Percentiles rank a stretch among this genome's conserved stretches.
Conservation (phyloP, 1,140 invertebrate species). For the Dendrolimus punctatus region DNA sequence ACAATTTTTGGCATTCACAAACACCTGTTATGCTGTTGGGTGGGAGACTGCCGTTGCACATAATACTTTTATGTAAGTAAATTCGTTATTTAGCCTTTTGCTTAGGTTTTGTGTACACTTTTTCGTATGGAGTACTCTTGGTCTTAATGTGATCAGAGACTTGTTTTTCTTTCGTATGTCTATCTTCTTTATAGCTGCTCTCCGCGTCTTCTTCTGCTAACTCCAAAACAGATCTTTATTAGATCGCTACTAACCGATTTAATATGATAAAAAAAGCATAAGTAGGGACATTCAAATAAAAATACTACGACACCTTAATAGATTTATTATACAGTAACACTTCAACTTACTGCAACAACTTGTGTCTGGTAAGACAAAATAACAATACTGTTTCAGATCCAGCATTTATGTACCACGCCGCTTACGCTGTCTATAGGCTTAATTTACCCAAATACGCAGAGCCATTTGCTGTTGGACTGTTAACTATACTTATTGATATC, state of each 20-base stretch:
- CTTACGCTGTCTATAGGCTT: conserved; percentile 76
- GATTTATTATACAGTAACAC: no score
- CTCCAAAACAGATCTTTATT: no score
- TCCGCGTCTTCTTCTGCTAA: no score
- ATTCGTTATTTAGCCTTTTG: not conserved
- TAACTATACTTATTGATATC: conserved; percentile 82
- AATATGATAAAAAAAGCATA: no score
- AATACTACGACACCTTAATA: no score
- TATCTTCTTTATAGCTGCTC: no score
- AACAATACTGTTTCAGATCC: conserved; percentile 74
- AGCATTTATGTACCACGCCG: conserved; percentile 82
- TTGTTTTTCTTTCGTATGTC: not conserved
- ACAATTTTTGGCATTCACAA: conserved; percentile 88
- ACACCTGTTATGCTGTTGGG: conserved; percentile 81
- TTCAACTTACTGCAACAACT: no score
- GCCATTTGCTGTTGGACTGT: conserved; percentile 83
- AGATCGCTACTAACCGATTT: no score
- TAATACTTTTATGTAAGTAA: conserved; percentile 81
- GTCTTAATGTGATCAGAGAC: not conserved
- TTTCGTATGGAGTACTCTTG: no score
- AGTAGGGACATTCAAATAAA: no score
- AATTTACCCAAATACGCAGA: conserved; percentile 78
- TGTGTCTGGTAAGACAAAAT: no score
- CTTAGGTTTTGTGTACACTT: no score
- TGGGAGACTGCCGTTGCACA: conserved; percentile 78